Evolutionary conservation across 2,888 invertebrate species (phyloP).

Genomic region (Tricholauxania praeusta): DNA sequence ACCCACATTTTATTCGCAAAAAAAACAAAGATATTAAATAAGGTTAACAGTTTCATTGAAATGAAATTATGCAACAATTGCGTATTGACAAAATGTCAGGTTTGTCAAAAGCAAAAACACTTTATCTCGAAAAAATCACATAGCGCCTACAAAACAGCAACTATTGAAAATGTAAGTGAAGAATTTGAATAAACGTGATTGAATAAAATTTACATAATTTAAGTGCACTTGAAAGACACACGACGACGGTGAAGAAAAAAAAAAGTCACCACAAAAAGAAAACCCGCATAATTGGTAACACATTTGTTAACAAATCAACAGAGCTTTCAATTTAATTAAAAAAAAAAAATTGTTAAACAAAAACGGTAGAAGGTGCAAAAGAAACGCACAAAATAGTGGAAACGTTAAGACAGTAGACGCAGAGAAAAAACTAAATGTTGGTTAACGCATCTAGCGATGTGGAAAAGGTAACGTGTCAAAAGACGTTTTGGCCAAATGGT

Average conservation of each 20-base stretch:
- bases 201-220: slow-evolving; percentile 9
- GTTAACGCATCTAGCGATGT: too few species aligned
- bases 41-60: not conserved
- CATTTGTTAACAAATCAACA: slow-evolving; percentile 1
- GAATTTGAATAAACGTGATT: slow-evolving; percentile 18
- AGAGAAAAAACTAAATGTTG: not conserved
- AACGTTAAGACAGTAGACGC: not conserved
- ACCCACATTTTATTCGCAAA: slow-evolving; percentile 40
- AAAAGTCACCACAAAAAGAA: not conserved
- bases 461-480: too few species aligned
- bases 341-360: not conserved
- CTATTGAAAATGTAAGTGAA: not conserved
- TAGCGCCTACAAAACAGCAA: not conserved
- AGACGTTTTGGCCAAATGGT: too few species aligned
- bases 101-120: slow-evolving; percentile 13
- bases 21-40: slow-evolving; percentile 25
- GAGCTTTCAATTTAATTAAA: slow-evolving; percentile 16
- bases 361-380: not conserved
- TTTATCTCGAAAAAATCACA: slow-evolving; percentile 1
- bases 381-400: not conserved
- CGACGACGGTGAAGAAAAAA: not conserved
- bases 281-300: not conserved
- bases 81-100: slow-evolving; percentile 37
- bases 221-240: slow-evolving; percentile 20
- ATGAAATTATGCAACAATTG: slow-evolving; percentile 33